Base-by-base conservation (phyloP, 2,797 vertebrate genomes). In the Phataginus tetradactyla region DNA sequence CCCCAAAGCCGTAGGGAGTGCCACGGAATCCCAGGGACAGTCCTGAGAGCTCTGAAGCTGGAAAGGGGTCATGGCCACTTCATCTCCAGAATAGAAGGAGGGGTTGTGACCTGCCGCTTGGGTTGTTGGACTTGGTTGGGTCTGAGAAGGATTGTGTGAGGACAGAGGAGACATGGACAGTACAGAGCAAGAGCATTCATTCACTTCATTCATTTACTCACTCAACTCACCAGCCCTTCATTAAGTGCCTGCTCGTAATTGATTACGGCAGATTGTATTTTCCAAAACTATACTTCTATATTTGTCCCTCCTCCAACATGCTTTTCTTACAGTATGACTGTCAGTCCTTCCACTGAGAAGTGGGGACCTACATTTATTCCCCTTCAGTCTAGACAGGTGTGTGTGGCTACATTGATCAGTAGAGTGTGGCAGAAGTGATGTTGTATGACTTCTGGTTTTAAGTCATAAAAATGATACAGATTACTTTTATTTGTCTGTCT, bases 111-210 rank as follows among this genome's bases (percentile, higher is more conserved):
- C 95, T 75, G 94, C 94, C 37, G 55, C 86, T 98, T 97, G 96
- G 98, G 98, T 98, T 98, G 97, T 98, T 95, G 91, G 97, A 97
- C 95, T 98, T 34, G 10, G 34, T 15, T 68, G 18, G 18, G 95
- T 97, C 96, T 98, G 98, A 98, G 94, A 97, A 98, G 80, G 98
- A 98, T 96, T 97, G 97, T 92, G 97, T 98, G 98, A 98, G 12
- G 34, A 97, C 96, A 98, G 71, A 98, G 97, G 97, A 97, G 97
- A 91, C n/a, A 68, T 72, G 71, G 10, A 13, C 95, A 97, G 93
- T 69, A 74, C 86, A 95, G 91, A 98, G 92, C 78, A 93, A 97
- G 97, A 98, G 79, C 89, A 93, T 96, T 96, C 17, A 96, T 96
- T 49, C 20, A 37, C 17, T 64, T 55, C 51, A 17, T 63, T 45